Conservation (phyloP, 2,797 vertebrate genomes). For the Hybognathus amarus region DNA sequence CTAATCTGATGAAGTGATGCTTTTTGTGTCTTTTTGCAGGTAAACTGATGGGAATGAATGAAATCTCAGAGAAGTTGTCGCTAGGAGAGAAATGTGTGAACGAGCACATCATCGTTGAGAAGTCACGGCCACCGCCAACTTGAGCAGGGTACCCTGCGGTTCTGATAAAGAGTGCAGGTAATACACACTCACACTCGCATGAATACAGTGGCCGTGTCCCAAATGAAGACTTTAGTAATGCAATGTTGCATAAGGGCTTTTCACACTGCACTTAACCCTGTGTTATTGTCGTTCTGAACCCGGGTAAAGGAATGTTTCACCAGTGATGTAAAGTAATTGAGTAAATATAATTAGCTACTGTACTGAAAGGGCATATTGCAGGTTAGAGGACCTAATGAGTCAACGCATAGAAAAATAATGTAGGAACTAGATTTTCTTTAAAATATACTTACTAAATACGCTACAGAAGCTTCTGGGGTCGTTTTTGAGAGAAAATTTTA, state of each 20-base stretch:
- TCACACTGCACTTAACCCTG: background rate
- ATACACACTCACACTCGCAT: slow-evolving; percentile 31
- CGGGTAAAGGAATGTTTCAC: background rate
- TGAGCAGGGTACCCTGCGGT: slow-evolving; percentile 92
- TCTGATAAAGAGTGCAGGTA: slow-evolving; percentile 93
- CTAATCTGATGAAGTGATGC: background rate
- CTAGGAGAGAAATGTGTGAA: slow-evolving; percentile 81
- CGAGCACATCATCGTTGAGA: slow-evolving; percentile 89
- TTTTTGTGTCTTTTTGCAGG: slow-evolving; percentile 73
- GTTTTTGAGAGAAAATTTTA: too few species aligned
- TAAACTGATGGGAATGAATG: slow-evolving; percentile 97
- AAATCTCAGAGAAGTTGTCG: slow-evolving; percentile 89
- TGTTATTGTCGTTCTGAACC: background rate
- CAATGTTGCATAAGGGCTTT: background rate
- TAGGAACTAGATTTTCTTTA: too few species aligned
- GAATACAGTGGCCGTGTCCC: background rate
- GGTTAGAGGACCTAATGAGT: too few species aligned
- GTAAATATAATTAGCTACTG: background rate
- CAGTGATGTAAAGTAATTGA: background rate
- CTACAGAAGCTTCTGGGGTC: too few species aligned
- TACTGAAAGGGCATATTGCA: too few species aligned
- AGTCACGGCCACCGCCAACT: slow-evolving; percentile 86
- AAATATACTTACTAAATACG: too few species aligned
- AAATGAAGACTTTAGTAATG: background rate
- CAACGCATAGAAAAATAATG: too few species aligned